Conservation (phyloP, 92 coral and sea anemone species). For the Zoanthus sansibaricus region DNA sequence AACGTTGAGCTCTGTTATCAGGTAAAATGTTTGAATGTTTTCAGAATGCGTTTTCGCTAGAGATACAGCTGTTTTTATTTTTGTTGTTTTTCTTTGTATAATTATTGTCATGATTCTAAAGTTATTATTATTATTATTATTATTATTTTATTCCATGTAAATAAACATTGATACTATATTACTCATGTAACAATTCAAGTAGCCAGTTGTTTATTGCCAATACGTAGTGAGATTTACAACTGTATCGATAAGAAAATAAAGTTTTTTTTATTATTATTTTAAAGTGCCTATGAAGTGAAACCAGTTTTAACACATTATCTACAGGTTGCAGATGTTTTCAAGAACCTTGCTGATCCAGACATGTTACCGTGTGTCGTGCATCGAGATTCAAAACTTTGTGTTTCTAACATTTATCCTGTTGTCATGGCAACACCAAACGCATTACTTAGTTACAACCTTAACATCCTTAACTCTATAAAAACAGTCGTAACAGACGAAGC, state of each 20-base stretch:
- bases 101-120: too few species aligned
- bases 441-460: conserved; percentile 73
- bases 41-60: too few species aligned
- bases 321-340: conserved; percentile 85
- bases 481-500: conserved; percentile 91
- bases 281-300: too few species aligned
- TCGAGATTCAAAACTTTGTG: conserved; percentile 75
- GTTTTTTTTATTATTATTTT: too few species aligned
- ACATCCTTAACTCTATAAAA: conserved; percentile 63
- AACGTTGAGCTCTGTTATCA: conserved; percentile 93
- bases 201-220: too few species aligned
- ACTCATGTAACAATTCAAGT: too few species aligned
- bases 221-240: too few species aligned
- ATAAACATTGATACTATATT: too few species aligned
- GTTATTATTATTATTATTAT: too few species aligned
- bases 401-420: conserved; percentile 71
- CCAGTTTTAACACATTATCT: background rate
- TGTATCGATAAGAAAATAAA: too few species aligned
- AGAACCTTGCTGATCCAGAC: conserved; percentile 67
- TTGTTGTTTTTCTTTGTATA: background rate
- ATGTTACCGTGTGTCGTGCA: conserved; percentile 80
- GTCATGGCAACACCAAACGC: conserved; percentile 90
- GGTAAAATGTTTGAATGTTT: conserved; percentile 45
- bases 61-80: background rate
- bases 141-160: too few species aligned